A percentile compares a stretch with the other conserved stretches of the same genome.
These are phyloP conservation scores for Zaprionus africanus DNA, from an alignment of 1,140 invertebrate genomes.

Conservation along the genomic window DNA sequence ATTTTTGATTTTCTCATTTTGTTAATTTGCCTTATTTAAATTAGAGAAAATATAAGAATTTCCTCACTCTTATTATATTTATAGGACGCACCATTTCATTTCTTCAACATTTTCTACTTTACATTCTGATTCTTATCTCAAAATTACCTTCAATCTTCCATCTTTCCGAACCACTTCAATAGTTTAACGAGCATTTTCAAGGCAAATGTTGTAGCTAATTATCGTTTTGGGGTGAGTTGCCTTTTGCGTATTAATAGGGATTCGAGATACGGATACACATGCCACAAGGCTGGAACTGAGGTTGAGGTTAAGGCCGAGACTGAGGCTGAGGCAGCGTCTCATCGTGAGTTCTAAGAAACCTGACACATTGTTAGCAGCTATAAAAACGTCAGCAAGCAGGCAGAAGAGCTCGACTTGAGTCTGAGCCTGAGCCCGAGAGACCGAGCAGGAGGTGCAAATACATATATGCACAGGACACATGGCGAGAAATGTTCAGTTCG, in stretches of 20 bases:
- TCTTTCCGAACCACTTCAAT: not conserved
- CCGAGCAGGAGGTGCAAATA: not conserved
- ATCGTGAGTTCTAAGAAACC: constrained; percentile 67
- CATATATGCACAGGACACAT: constrained; percentile 53
- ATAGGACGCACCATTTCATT: too few relatives aligned
- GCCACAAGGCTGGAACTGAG: constrained; percentile 17
- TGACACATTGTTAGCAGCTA: constrained; percentile 77
- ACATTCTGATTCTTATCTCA: not conserved
- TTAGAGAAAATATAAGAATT: too few relatives aligned
- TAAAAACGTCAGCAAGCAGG: constrained; percentile 71
- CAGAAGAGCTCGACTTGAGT: constrained; percentile 5
- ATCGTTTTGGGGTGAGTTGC: constrained; percentile 36
- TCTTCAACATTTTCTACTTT: not conserved
- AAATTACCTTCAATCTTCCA: not conserved
- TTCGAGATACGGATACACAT: constrained; percentile 6
- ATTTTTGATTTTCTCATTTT: too few relatives aligned
- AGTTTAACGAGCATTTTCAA: constrained; percentile 29
- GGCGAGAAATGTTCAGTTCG: constrained; percentile 53
- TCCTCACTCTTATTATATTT: too few relatives aligned
- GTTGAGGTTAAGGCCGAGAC: not conserved
- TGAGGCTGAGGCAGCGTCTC: constrained; percentile 30
- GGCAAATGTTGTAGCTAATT: constrained; percentile 49
- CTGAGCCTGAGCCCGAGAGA: not conserved
- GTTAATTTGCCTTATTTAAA: too few relatives aligned
- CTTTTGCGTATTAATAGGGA: not conserved